phyloP scores from a whole-genome alignment of 2,888 invertebrate species.

The Rosalia funebris region DNA sequence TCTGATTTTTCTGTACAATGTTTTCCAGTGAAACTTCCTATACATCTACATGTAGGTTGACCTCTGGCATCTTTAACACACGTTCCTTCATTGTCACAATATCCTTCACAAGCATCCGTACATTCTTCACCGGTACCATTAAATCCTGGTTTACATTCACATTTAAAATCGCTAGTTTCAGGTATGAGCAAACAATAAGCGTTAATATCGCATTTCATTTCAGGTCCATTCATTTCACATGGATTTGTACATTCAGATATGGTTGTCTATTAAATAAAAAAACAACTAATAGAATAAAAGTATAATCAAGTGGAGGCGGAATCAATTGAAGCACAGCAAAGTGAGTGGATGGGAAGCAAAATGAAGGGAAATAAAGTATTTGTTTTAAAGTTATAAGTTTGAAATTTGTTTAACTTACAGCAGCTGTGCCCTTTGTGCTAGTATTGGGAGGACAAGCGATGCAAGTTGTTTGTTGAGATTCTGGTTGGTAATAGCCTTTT shows the following conservation, averaged over 20 bases:
- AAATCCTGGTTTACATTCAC: conserved; percentile 93
- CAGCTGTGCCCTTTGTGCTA: conserved; percentile 84
- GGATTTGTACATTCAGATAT: conserved; percentile 90
- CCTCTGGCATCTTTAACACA: conserved; percentile 87
- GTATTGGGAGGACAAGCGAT: conserved; percentile 90
- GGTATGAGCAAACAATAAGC: conserved; percentile 87
- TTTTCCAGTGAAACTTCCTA: conserved; percentile 91
- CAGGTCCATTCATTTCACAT: conserved; percentile 83
- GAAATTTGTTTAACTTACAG: conserved; percentile 80
- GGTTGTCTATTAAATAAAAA: conserved; percentile 69
- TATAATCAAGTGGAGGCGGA: too few species aligned
- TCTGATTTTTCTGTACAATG: conserved; percentile 92
- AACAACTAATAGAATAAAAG: too few species aligned
- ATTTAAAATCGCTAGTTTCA: conserved; percentile 86
- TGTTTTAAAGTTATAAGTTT: background rate
- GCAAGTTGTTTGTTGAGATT: conserved; percentile 87
- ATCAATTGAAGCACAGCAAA: too few species aligned
- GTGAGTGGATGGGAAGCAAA: too few species aligned
- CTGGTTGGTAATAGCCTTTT: conserved; percentile 90
- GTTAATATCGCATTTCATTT: conserved; percentile 87
- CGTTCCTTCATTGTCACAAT: conserved; percentile 89
- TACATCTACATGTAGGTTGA: conserved; percentile 88
- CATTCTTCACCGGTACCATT: conserved; percentile 88
- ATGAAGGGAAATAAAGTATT: too few species aligned
- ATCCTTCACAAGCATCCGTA: conserved; percentile 83